phyloP scores from a whole-genome alignment of 2,797 vertebrate genomes.

The Microcaecilia unicolor region DNA sequence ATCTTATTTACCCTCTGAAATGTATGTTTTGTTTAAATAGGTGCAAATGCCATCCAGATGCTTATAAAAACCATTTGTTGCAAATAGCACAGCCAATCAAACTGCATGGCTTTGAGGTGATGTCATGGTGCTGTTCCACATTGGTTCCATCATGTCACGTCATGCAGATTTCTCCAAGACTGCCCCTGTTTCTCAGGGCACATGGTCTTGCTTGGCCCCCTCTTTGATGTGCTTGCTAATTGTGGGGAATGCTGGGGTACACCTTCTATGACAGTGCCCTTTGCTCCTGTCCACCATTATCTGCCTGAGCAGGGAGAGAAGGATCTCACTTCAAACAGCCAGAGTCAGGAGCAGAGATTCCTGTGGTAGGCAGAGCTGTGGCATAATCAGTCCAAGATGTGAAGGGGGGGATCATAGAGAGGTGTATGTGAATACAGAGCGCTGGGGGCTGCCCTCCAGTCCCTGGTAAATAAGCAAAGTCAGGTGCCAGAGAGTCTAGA shows the following conservation, averaged over 20 bases:
- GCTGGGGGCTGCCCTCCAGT: slow-evolving; percentile 69
- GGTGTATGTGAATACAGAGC: slow-evolving; percentile 48
- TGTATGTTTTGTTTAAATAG: slow-evolving; percentile 68
- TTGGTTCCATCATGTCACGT: slow-evolving; percentile 51
- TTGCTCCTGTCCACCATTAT: slow-evolving; percentile 55
- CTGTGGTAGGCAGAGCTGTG: slow-evolving; percentile 56
- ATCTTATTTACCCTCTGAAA: slow-evolving; percentile 62
- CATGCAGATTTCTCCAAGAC: slow-evolving; percentile 30
- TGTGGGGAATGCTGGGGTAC: slow-evolving; percentile 52
- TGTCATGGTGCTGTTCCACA: slow-evolving; percentile 61
- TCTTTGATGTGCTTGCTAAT: slow-evolving; percentile 58
- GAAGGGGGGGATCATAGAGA: slow-evolving; percentile 38
- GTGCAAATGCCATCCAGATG: slow-evolving; percentile 80
- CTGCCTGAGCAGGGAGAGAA: slow-evolving; percentile 64
- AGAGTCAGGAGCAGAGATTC: slow-evolving; percentile 59
- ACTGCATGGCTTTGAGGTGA: slow-evolving; percentile 49
- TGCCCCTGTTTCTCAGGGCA: slow-evolving; percentile 49
- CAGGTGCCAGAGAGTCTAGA: slow-evolving; percentile 99
- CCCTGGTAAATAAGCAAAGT: slow-evolving; percentile 89
- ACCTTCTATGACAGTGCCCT: not conserved
- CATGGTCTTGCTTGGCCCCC: slow-evolving; percentile 42
- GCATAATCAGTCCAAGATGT: slow-evolving; percentile 82
- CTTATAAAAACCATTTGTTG: slow-evolving; percentile 59
- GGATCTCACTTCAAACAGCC: slow-evolving; percentile 68
- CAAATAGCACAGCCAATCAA: slow-evolving; percentile 60